Evolutionary conservation across 2,113 vertebrate species (phyloP).

Genomic region (Eulemur macaco): DNA sequence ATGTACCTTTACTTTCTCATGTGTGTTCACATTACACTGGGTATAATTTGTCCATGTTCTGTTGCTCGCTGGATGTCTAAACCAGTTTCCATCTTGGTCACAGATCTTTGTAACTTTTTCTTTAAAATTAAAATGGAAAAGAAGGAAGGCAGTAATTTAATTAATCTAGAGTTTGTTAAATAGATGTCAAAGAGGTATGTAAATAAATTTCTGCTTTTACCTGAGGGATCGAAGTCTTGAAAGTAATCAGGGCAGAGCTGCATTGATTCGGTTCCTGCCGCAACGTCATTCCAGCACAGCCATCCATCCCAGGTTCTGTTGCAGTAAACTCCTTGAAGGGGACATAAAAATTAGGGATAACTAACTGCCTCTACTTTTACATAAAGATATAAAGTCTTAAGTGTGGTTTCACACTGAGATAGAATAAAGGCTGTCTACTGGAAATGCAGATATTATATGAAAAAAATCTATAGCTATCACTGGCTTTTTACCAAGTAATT

Average conservation of each 20-base stretch:
- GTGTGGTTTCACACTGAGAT: background rate
- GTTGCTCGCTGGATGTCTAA: slow-evolving; percentile 95
- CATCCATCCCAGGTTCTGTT: slow-evolving; percentile 98
- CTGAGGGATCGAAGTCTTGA: slow-evolving; percentile 96
- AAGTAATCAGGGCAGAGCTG: slow-evolving; percentile 98
- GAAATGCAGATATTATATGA: background rate
- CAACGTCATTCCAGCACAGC: slow-evolving; percentile 95
- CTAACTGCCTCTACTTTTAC: no score
- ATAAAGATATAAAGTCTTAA: background rate
- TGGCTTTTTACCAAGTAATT: background rate
- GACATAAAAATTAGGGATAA: background rate
- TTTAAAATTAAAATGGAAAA: slow-evolving; percentile 74
- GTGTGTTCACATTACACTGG: slow-evolving; percentile 89
- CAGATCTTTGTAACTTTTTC: slow-evolving; percentile 97
- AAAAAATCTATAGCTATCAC: background rate
- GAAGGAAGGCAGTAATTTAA: background rate
- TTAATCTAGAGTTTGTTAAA: background rate
- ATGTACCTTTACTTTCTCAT: slow-evolving; percentile 90
- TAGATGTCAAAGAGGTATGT: background rate
- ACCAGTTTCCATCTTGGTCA: slow-evolving; percentile 92
- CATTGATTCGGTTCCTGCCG: slow-evolving; percentile 87
- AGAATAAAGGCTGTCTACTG: background rate
- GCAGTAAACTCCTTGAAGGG: slow-evolving; percentile 86
- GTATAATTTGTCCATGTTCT: slow-evolving; percentile 97
- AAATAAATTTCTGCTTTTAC: slow-evolving; percentile 76